Base-by-base conservation (phyloP, 2,113 vertebrate genomes). In the Hyla sarda region DNA sequence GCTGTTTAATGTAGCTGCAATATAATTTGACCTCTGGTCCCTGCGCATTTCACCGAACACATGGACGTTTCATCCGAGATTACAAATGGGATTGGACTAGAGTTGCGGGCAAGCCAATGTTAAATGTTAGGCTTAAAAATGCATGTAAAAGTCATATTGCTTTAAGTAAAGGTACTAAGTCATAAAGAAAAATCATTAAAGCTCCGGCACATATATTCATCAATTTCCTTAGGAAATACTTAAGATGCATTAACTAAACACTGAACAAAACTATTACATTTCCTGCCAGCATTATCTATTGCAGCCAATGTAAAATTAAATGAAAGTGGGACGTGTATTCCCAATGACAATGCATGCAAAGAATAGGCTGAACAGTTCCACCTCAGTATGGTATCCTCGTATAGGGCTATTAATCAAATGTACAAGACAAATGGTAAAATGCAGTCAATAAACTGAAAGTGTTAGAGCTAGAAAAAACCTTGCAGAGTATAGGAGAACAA, bases 11-110 rank as follows among this genome's bases (percentile, higher is more conserved):
- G 41, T 50, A 60, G 32, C 54, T 50, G 77, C 52, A 82, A 80
- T 62, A 82, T 87, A 82, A 87, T 82, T 47, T 87, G 69, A 87
- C 67, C 85, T 82, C 76, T 82, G 41, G 48, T 69, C 65, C 65
- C 16, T 30, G 45, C 62, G 41, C 67, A 82, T 74, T 82, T 72
- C 62, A 45, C 62, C 82, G 85, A 82, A 87, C 47, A 37, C 52
- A 62, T 60, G 52, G 28, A 56, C 32, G 34, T 52, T 72, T 80
- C 65, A 72, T 21, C 30, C 14, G 50, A 72, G 76, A 71, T 72
- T 74, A 72, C 54, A 87, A 87, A 82, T 87, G 60, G 76, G 78
- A 87, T 74, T 86, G 76, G 65, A 72, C 54, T 82, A 28, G 52
- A 82, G 74, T 82, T 87, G 50, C 85, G 50, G 77, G 52, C 77